Base-by-base conservation (phyloP, 23 tunicate genomes). In the Halocynthia aurantium region DNA sequence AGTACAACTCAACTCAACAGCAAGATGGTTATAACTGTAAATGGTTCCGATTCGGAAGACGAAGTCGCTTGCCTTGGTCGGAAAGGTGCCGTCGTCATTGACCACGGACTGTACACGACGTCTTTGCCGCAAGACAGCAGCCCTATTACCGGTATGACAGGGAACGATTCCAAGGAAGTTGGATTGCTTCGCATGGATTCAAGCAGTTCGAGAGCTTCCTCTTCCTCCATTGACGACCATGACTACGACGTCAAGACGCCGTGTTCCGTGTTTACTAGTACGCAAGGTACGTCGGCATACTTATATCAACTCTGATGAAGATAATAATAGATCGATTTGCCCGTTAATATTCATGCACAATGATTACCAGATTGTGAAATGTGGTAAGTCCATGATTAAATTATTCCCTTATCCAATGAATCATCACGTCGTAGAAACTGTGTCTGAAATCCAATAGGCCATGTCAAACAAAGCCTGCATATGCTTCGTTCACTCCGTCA, bases 221-320 rank as follows among this genome's bases (percentile, higher is more conserved):
- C 85, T 19, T 74, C 61, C 70, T 89, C 78, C 22, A 74, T 74
- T 40, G 78, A 80, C 76, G 96, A 89, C 57, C 96, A 89, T 52
- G 96, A 89, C 70, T 89, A 89, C 70, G 96, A 84, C 79, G 85
- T 80, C 70, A 89, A 83, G 65, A 61, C 85, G 15, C 68, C 96
- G 69, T 83, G 84, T 13, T 54, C 64, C 53, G 81, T 89, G n/a
- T 89, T 89, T 58, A 89, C 96, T 61, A 89, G 96, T 85, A 89
- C 77, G 57, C 96, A 89, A 84, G 96, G 96, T 89, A 53, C 9
- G 51, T 44, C 44, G 4, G 44, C 44, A 31, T 31, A 31, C 44
- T 31, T 31, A 31, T 31, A 31, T 31, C 44, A 31, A 31, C 44
- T 56, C 10, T 21, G 8, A 50, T 21, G 8, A 22, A n/a, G 44